Evolutionary conservation across 2,888 invertebrate genomes (phyloP).

Genomic region (Pyrrhia umbra): DNA sequence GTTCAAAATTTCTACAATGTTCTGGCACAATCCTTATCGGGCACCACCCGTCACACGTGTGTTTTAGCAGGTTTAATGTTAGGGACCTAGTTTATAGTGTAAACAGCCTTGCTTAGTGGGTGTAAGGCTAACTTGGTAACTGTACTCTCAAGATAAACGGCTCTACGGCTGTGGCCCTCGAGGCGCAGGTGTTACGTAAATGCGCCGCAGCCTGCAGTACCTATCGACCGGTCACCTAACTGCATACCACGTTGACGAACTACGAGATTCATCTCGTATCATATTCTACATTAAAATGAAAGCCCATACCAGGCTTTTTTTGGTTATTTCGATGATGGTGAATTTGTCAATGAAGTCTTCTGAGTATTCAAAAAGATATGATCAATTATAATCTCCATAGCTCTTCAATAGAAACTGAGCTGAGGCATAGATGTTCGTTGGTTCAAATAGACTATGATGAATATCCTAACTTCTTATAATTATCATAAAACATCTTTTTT

Average conservation of each 20-base stretch:
- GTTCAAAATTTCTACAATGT: conserved; percentile 6
- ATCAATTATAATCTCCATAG: too few species aligned
- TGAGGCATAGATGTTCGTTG: too few species aligned
- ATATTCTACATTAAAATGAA: not conserved
- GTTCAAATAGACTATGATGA: too few species aligned
- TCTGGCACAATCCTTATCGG: conserved; percentile 38
- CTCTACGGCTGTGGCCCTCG: conserved; percentile 28
- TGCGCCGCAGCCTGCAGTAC: conserved; percentile 72
- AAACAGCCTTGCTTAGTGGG: conserved; percentile 74
- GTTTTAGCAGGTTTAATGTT: conserved; percentile 47
- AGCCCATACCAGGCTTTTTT: too few species aligned
- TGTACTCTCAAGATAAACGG: conserved; percentile 77
- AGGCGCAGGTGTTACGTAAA: conserved; percentile 81
- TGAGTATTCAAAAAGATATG: too few species aligned
- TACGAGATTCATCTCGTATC: conserved; percentile 1
- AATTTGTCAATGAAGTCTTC: too few species aligned
- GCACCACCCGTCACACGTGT: conserved; percentile 38
- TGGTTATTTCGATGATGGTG: too few species aligned
- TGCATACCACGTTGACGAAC: conserved; percentile 49
- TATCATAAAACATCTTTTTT: conserved; percentile 10
- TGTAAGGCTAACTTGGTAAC: conserved; percentile 74
- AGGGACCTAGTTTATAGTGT: conserved; percentile 61
- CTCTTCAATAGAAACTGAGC: too few species aligned
- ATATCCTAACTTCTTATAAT: too few species aligned
- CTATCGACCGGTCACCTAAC: conserved; percentile 78